These are phyloP conservation scores for Phrynocephalus vlangalii DNA, from an alignment of 2,797 vertebrate species.

Conservation along the genomic window DNA sequence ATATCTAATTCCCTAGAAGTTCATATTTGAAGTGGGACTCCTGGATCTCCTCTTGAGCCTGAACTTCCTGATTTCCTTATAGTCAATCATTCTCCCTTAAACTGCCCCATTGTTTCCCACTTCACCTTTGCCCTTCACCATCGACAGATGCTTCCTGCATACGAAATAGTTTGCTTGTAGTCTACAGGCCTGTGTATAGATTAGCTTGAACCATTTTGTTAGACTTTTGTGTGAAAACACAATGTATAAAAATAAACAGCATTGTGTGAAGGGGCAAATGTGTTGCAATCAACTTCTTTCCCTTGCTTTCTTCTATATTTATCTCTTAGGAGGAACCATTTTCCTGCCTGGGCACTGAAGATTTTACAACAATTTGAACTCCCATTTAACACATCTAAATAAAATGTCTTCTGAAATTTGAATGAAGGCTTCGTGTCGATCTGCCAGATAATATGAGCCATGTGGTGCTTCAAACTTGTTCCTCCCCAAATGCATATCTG, in stretches of 20 bases:
- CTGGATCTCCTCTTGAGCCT: constrained; percentile 23
- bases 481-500: background rate
- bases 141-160: constrained; percentile 82
- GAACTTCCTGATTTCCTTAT: constrained; percentile 69
- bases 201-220: constrained; percentile 42
- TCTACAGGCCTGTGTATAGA: constrained; percentile 34
- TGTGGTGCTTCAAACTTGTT: background rate
- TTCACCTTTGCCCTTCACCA: constrained; percentile 71
- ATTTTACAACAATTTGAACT: constrained; percentile 18
- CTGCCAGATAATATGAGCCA: background rate
- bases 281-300: constrained; percentile 12
- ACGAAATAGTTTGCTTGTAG: constrained; percentile 44
- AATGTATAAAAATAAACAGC: constrained; percentile 50
- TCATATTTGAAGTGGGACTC: constrained; percentile 8
- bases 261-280: constrained; percentile 38
- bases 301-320: constrained; percentile 40
- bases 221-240: constrained; percentile 46
- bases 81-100: constrained; percentile 75
- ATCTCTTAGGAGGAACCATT: constrained; percentile 28
- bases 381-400: background rate
- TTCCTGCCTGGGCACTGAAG: constrained; percentile 20
- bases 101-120: constrained; percentile 73
- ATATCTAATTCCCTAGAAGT: constrained; percentile 10
- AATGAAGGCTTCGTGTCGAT: background rate
- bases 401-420: background rate